Conservation (phyloP, 2,888 invertebrate species). For the Sympetrum striolatum region DNA sequence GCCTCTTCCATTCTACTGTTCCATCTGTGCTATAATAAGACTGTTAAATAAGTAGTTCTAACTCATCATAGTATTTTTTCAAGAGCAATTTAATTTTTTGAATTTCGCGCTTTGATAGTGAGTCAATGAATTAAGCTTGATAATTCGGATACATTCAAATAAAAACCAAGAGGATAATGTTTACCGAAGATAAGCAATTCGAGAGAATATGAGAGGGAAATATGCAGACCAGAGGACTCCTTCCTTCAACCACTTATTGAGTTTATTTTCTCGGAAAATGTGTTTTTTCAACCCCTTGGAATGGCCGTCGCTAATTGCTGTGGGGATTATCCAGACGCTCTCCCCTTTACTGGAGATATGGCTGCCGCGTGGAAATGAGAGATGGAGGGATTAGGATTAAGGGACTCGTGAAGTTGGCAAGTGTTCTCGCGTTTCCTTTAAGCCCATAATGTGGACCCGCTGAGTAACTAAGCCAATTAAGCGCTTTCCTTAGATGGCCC, state of each 20-base stretch:
- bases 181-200: not conserved
- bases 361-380: not conserved
- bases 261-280: not conserved
- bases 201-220: not conserved
- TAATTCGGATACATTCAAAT: no score
- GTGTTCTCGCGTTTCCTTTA: not conserved
- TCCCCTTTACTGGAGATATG: not conserved
- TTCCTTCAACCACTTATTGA: not conserved
- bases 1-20: no score
- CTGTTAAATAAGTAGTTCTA: no score
- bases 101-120: no score
- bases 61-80: no score
- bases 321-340: not conserved
- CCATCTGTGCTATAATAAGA: no score
- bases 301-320: conserved; percentile 26
- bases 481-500: not conserved
- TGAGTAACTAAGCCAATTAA: conserved; percentile 38
- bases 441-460: conserved; percentile 18
- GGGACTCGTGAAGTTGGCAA: not conserved
- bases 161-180: not conserved
- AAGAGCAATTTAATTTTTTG: no score
- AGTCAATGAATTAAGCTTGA: no score
- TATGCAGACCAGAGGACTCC: not conserved
- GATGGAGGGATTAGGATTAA: conserved; percentile 14
- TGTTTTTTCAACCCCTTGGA: not conserved